Conservation (phyloP, 2,888 invertebrate genomes). For the Xestoiulus laeticollis region DNA sequence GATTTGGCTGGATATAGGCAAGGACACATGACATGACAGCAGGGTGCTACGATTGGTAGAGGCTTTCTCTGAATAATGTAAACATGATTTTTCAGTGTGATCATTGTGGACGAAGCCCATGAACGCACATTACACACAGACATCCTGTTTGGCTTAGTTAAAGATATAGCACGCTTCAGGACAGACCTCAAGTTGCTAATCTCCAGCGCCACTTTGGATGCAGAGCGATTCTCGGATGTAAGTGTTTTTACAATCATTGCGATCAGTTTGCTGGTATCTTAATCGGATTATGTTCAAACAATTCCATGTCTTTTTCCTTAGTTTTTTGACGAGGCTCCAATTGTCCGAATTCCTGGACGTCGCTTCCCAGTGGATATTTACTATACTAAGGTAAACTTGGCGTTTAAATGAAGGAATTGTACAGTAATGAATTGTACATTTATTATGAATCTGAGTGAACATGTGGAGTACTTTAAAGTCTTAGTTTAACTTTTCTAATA, state of each 20-base stretch:
- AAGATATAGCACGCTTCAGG: constrained; percentile 90
- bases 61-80: constrained; percentile 55
- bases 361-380: constrained; percentile 98
- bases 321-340: constrained; percentile 98
- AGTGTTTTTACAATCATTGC: not conserved
- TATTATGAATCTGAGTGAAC: not conserved
- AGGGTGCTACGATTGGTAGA: not conserved
- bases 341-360: constrained; percentile 96
- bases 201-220: constrained; percentile 97
- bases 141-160: constrained; percentile 94
- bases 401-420: not conserved
- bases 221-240: constrained; percentile 90
- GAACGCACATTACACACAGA: constrained; percentile 98
- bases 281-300: constrained; percentile 70
- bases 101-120: constrained; percentile 99
- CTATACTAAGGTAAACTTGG: constrained; percentile 79
- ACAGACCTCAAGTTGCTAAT: constrained; percentile 95
- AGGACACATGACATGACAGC: not conserved
- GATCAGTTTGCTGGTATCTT: not conserved
- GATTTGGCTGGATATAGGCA: constrained; percentile 87
- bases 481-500: constrained; percentile 44
- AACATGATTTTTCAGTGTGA: constrained; percentile 77
- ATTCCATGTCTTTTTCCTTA: constrained; percentile 57
- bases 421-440: not conserved
- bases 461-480: constrained; percentile 55